Conservation (phyloP, 2,113 vertebrate genomes). For the Mohoua ochrocephala region DNA sequence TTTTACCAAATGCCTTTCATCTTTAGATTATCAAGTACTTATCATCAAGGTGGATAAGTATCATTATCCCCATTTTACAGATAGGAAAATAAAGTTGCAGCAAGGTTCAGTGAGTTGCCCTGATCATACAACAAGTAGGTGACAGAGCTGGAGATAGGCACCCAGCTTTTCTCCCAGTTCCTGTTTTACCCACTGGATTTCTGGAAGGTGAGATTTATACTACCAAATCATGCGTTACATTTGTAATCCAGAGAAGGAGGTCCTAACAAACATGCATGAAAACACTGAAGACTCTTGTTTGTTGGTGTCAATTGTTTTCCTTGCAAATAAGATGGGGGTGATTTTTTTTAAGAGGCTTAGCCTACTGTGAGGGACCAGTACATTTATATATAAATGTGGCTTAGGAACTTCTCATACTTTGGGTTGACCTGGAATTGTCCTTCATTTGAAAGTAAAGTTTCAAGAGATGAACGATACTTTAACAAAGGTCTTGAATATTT, state of each 20-base stretch:
- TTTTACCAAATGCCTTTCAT: background rate
- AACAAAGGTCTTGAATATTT: conserved; percentile 45
- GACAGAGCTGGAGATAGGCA: background rate
- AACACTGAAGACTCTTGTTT: background rate
- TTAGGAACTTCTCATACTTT: background rate
- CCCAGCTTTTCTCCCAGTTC: background rate
- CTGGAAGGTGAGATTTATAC: background rate
- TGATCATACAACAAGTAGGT: background rate
- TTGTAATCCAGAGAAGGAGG: background rate
- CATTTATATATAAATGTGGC: background rate
- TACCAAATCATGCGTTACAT: background rate
- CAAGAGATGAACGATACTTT: background rate
- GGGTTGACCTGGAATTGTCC: background rate
- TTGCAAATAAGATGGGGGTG: background rate
- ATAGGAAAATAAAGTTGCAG: background rate
- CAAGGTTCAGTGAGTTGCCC: background rate
- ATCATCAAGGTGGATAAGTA: background rate
- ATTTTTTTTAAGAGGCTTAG: background rate
- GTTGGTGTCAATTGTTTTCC: background rate
- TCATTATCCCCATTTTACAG: background rate
- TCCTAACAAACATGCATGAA: background rate
- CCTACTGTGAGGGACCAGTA: background rate
- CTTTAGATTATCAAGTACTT: background rate
- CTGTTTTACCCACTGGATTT: background rate
- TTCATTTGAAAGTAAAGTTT: conserved; percentile 16